Conservation (phyloP, 2,888 invertebrate genomes). For the Pandemis cinnamomeana region DNA sequence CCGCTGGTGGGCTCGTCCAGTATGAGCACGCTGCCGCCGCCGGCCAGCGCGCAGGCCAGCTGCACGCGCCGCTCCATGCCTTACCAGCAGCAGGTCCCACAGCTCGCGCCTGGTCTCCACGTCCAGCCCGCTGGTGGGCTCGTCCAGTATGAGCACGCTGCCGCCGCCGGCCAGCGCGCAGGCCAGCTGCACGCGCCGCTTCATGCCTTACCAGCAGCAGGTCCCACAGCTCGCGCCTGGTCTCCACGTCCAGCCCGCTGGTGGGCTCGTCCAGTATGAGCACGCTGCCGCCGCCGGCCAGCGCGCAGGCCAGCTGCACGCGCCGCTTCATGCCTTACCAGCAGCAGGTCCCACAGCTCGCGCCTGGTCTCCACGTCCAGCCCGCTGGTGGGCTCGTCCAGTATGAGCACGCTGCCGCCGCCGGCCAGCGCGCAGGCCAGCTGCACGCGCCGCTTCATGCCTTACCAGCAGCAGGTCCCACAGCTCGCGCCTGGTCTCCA, state of each 20-base stretch:
- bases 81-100: conserved; percentile 47
- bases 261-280: conserved; percentile 90
- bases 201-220: conserved; percentile 2
- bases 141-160: conserved; percentile 86
- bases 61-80: conserved; percentile 83
- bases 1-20: conserved; percentile 92
- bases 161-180: conserved; percentile 92
- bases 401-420: conserved; percentile 85
- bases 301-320: conserved; percentile 89
- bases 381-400: conserved; percentile 93
- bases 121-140: conserved; percentile 89
- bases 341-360: conserved; percentile 47
- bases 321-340: conserved; percentile 75
- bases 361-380: too few species aligned
- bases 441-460: conserved; percentile 86
- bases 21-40: conserved; percentile 86
- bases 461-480: conserved; percentile 47
- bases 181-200: conserved; percentile 88
- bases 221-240: conserved; percentile 47
- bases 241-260: conserved; percentile 80
- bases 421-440: conserved; percentile 91
- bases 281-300: conserved; percentile 87
- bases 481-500: too few species aligned
- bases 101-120: too few species aligned
- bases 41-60: conserved; percentile 89